These are phyloP conservation scores for Mohoua ochrocephala DNA, from an alignment of 2,113 vertebrate genomes.

Conservation along the genomic window DNA sequence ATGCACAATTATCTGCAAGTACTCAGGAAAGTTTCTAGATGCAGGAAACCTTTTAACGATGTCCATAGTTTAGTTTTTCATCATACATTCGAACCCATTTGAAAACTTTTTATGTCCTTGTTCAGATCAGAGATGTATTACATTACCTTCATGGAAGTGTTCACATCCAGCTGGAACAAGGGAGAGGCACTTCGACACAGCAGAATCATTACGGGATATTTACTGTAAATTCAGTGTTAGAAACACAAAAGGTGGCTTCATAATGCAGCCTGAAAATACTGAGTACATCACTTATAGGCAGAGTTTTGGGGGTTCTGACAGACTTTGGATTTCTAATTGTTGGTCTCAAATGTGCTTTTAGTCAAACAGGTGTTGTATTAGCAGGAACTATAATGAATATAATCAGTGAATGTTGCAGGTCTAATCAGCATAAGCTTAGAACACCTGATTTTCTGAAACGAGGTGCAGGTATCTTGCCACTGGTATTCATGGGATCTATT, in stretches of 20 bases:
- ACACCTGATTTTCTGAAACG: background rate
- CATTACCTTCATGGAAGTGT: background rate
- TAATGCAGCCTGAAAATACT: background rate
- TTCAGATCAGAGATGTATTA: background rate
- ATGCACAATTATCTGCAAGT: background rate
- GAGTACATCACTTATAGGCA: background rate
- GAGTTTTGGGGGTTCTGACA: background rate
- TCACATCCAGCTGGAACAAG: background rate
- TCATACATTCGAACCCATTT: background rate
- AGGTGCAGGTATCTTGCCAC: background rate
- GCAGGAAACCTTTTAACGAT: background rate
- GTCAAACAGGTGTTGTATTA: background rate
- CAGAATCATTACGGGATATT: rapidly evolving
- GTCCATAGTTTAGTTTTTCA: background rate
- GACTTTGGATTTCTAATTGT: background rate
- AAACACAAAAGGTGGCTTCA: background rate
- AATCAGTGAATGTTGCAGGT: background rate
- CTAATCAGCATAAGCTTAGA: background rate
- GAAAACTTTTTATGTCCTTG: background rate
- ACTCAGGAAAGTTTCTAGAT: background rate
- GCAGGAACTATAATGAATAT: background rate
- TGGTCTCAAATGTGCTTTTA: background rate
- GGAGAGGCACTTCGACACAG: background rate
- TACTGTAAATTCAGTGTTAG: background rate
- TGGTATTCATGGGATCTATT: background rate